Conservation (phyloP, 2,113 vertebrate species). For the Strix uralensis region DNA sequence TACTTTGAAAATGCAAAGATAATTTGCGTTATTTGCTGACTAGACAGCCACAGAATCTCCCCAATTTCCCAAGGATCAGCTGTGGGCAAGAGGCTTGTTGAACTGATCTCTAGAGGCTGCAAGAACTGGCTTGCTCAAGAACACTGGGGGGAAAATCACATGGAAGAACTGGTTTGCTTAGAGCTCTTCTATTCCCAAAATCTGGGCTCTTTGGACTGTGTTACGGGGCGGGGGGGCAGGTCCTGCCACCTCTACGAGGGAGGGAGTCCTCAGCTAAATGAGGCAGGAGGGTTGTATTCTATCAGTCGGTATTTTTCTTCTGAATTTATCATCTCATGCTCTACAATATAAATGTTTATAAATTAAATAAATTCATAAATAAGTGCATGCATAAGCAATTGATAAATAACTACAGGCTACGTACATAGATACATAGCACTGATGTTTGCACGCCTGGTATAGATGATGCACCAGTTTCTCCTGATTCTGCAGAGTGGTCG, state of each 20-base stretch:
- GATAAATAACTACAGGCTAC: neutral
- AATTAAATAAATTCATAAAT: conserved; percentile 29
- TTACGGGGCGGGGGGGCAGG: neutral
- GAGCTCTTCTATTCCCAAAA: neutral
- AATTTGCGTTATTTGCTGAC: neutral
- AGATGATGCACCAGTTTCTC: neutral
- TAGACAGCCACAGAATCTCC: neutral
- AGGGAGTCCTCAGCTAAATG: accelerated
- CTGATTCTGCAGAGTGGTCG: neutral
- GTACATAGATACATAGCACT: accelerated
- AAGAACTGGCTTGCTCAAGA: neutral
- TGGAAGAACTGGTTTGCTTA: neutral
- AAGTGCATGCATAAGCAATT: neutral
- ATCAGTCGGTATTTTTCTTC: neutral
- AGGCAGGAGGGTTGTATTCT: neutral
- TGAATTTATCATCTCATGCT: neutral
- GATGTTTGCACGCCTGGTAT: neutral
- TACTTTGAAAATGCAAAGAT: neutral
- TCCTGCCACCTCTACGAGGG: accelerated
- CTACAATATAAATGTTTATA: neutral
- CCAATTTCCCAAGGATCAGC: neutral
- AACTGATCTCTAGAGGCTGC: neutral
- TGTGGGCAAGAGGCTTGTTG: neutral
- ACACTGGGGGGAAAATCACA: neutral
- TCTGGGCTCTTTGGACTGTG: accelerated